phyloP scores from a whole-genome alignment of 2,797 vertebrate species.

The Sebastes kiyomatsui region DNA sequence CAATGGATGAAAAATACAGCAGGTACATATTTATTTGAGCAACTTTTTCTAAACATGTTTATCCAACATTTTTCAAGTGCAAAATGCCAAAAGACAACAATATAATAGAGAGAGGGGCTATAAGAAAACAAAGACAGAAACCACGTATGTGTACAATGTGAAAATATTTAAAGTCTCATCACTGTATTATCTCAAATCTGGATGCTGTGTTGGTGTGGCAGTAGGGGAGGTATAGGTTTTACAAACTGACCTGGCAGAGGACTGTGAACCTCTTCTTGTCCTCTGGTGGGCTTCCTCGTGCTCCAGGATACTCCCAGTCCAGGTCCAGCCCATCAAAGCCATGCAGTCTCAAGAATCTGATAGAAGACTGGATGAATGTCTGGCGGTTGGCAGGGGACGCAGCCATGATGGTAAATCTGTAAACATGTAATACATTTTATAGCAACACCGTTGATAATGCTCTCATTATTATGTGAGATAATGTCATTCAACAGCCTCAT shows the following conservation, averaged over 20 bases:
- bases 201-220: not conserved
- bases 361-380: conserved; percentile 82
- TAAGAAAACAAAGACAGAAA: not conserved
- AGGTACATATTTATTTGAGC: not conserved
- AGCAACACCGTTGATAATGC: not conserved
- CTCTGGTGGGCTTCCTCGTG: conserved; percentile 80
- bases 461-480: not conserved
- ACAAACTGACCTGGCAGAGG: conserved; percentile 75
- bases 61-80: not conserved
- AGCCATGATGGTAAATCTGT: conserved; percentile 82
- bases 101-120: not conserved
- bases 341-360: conserved; percentile 76
- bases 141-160: not conserved
- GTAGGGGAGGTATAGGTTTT: not conserved
- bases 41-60: not conserved
- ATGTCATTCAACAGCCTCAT: not conserved
- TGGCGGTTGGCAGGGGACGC: conserved; percentile 69
- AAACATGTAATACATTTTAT: not conserved
- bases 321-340: conserved; percentile 87
- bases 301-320: conserved; percentile 87
- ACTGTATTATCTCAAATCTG: not conserved
- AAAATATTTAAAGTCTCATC: not conserved
- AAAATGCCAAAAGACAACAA: not conserved
- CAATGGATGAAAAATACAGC: not conserved
- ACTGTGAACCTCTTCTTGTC: conserved; percentile 81